Base-by-base conservation (phyloP, 2,888 invertebrate genomes). In the Dicranocentrus wangi region DNA sequence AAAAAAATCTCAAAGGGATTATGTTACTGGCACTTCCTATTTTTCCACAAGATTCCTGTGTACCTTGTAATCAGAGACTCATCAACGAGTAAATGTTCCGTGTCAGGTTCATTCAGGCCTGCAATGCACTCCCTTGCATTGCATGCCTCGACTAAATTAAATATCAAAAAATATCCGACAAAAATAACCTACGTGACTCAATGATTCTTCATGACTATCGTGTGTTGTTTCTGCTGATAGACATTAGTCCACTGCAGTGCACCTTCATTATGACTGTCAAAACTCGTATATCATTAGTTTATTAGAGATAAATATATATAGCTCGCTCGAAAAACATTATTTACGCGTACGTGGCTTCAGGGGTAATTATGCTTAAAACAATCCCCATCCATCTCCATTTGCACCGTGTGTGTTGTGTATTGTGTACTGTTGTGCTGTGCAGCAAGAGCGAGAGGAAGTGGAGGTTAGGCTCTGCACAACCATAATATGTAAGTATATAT, bases 11-110 rank as follows among this genome's bases (percentile, higher is more conserved):
- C 32, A 3, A 10, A 10, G 10, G 3, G 3, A 32, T 32, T 32
- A 32, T 32, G 10, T 7, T 32, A 3, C 32, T 32, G 3, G 3
- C 10, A 32, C 32, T 32, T 32, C 32, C 32, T 32, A 7, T 3
- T 32, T 32, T 3, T 7, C 3, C 10, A 32, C 32, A 32, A 32
- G 32, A 10, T 32, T 32, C 3, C 32, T 32, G 32, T 32, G 10
- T 32, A 32, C 5, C 5, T 32, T 23, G 21, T 69, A 69, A 60
- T 71, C 25, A 70, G 19, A 55, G n/a, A n/a, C 15, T 58, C 39
- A 55, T 68, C 53, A 55, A 32, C 10, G 10, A 32, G 27, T 70
- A 51, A 58, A 70, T 58, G 55, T 58, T 70, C 39, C 55, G 70
- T 39, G 39, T 58, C 58, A 70, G 39, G 70, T 39, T 53, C 47